Percentiles rank a stretch among this genome's conserved stretches.
phyloP scores from a whole-genome alignment of 2,797 vertebrate genomes.

The Petrocephalus sullivani region DNA sequence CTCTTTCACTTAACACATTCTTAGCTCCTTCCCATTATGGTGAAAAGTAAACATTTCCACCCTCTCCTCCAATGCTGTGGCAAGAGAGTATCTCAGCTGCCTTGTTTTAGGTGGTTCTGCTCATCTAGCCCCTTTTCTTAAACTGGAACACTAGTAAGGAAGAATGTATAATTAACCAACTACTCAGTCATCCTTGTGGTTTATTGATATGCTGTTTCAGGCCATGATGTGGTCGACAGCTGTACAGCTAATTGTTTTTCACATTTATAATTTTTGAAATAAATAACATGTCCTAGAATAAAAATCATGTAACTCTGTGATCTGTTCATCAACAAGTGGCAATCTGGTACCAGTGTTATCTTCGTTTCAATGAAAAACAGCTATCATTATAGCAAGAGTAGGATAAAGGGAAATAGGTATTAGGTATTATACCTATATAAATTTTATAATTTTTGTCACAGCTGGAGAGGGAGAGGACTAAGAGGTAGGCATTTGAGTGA shows the following conservation, averaged over 20 bases:
- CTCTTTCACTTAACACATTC: slow-evolving; percentile 47
- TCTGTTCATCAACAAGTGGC: not conserved
- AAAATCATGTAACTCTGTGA: not conserved
- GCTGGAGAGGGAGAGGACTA: no score
- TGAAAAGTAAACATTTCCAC: slow-evolving; percentile 43
- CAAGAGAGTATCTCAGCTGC: slow-evolving; percentile 28
- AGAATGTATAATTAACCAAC: not conserved
- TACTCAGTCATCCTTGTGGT: not conserved
- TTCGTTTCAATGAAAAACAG: not conserved
- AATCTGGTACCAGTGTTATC: not conserved
- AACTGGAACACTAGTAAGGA: not conserved
- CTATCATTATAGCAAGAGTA: not conserved
- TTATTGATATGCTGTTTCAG: not conserved
- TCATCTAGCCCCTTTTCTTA: slow-evolving; percentile 9
- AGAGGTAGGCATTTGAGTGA: no score
- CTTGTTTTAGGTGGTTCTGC: slow-evolving; percentile 35
- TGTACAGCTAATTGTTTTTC: not conserved
- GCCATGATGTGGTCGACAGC: not conserved
- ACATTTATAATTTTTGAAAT: not conserved
- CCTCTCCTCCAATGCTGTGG: slow-evolving; percentile 32
- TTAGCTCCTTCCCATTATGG: slow-evolving; percentile 42
- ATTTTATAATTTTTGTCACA: not conserved
- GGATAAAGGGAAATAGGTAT: no score
- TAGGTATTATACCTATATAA: no score
- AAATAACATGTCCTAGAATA: not conserved